Conservation (phyloP, 2,113 vertebrate species). For the Perca fluviatilis region DNA sequence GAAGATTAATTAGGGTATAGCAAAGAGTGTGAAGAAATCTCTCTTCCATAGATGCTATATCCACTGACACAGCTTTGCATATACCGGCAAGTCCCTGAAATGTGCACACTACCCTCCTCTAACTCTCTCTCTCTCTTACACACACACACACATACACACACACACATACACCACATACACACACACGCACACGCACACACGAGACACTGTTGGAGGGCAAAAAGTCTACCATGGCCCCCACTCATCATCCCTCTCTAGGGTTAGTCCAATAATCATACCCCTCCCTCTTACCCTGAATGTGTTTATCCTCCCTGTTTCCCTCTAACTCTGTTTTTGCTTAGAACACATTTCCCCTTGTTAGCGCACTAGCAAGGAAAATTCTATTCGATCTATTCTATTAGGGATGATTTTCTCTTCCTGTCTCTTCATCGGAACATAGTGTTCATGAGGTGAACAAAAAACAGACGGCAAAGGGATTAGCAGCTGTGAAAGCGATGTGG, state of each 20-base stretch:
- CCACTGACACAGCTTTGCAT: conserved; percentile 79
- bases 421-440: conserved; percentile 32
- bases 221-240: conserved; percentile 69
- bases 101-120: conserved; percentile 54
- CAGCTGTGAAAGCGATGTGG: conserved; percentile 14
- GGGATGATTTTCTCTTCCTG: conserved; percentile 50
- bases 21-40: conserved; percentile 76
- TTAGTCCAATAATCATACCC: conserved; percentile 66
- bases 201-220: conserved; percentile 71
- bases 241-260: conserved; percentile 58
- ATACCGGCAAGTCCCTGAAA: conserved; percentile 61
- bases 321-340: conserved; percentile 56
- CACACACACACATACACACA: conserved; percentile 16
- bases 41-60: conserved; percentile 76
- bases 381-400: conserved; percentile 34
- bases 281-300: conserved; percentile 52
- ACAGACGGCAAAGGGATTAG: background rate
- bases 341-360: conserved; percentile 71
- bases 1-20: conserved; percentile 84
- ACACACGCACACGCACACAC: conserved; percentile 31
- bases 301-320: conserved; percentile 54
- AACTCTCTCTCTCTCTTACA: conserved; percentile 16
- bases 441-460: conserved; percentile 6
- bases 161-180: conserved; percentile 26
- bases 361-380: conserved; percentile 56